Base-by-base conservation (phyloP, 2,797 vertebrate genomes). In the Rhinoraja longicauda region DNA sequence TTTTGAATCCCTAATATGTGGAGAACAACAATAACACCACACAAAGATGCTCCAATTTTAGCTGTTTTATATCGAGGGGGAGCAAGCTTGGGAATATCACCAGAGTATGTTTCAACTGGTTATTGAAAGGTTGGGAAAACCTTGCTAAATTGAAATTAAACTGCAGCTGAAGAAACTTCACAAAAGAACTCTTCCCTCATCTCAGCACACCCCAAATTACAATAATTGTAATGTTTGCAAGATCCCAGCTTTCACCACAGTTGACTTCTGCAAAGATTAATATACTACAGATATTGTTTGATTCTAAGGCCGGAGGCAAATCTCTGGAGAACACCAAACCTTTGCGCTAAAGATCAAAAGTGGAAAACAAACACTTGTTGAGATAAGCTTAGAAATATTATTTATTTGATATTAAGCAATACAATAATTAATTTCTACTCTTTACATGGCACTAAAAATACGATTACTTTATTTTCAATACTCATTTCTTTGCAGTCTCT, bases 401-500 rank as follows among this genome's bases (percentile, higher is more conserved):
- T 82, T 15, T 72, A 32, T 13, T 45, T 72, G 36, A n/a, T 13
- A 75, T 15, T 57, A 53, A 93, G 57, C 21, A 79, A 17, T 93
- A 36, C 36, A 29, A 57, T 26, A 76, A 62, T 39, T 93, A 29
- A 57, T 70, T 57, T 39, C 2, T 39, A 12, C 0, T 26, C 17
- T 39, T 57, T 4, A 7, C 45, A 36, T 6, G 10, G 29, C n/a
- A 32, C 1, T 88, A n/a, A 72, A 53, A 21, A 79, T 93, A 73
- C 93, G 67, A 93, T 93, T 93, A 94, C 86, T 82, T 93, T 2
- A 4, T 13, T 45, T 93, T 45, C 53, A 62, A 81, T 97, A 97
- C 95, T 96, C 93, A 96, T 96, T 93, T 94, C 97, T 0, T 94
- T 96, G 21, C 93, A 97, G 93, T 94, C 94, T 9, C 8, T 93